Evolutionary conservation across 2,797 vertebrate genomes (phyloP).

Genomic region (Eospalax fontanierii): DNA sequence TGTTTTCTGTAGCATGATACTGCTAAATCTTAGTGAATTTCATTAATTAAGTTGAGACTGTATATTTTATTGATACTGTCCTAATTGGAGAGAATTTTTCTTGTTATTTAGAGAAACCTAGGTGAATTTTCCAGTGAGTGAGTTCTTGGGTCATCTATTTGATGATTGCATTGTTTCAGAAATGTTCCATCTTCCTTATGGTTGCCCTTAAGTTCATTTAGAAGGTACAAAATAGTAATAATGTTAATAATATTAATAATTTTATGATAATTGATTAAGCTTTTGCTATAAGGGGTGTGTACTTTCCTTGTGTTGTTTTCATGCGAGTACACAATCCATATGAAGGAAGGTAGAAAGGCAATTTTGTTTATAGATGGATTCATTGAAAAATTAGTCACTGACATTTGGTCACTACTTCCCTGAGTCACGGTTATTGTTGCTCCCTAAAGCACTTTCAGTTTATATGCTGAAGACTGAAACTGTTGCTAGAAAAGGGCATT

Average conservation of each 20-base stretch:
- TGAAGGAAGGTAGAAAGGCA: neutral
- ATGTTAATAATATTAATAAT: too few relatives aligned
- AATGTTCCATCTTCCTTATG: neutral
- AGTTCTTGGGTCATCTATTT: neutral
- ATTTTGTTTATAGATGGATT: neutral
- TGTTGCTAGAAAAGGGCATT: neutral
- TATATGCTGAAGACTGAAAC: neutral
- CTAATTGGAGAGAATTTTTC: slow-evolving; percentile 1
- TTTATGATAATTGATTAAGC: too few relatives aligned
- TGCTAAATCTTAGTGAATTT: slow-evolving; percentile 9
- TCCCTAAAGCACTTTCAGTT: neutral
- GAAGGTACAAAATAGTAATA: too few relatives aligned
- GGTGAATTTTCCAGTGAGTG: neutral
- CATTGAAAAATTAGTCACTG: neutral
- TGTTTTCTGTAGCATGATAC: neutral
- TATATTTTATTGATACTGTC: neutral
- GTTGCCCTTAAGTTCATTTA: neutral
- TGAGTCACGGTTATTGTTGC: neutral
- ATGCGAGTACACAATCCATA: neutral
- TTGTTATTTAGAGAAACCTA: neutral
- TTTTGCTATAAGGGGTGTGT: neutral
- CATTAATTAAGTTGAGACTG: neutral
- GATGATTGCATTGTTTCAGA: neutral
- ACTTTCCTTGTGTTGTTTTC: neutral
- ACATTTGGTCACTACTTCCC: neutral